Percentiles rank a stretch among this genome's conserved stretches.
phyloP scores from a whole-genome alignment of 23 tunicate species.

The Phallusia fumigata region DNA sequence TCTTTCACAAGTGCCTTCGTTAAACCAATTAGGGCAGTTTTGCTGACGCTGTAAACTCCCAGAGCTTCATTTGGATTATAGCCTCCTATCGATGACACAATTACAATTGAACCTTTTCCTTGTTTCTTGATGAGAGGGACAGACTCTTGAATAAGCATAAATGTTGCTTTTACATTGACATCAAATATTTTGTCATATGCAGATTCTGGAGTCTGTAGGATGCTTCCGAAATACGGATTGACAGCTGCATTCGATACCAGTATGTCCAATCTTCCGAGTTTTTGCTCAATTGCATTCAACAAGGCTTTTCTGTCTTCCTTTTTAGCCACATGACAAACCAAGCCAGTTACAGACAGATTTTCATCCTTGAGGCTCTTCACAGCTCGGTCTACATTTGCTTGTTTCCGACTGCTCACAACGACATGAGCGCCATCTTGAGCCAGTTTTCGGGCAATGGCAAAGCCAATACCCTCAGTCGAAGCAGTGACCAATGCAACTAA shows the following conservation, averaged over 20 bases:
- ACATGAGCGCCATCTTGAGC: conserved; percentile 75
- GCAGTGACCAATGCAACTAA: conserved; percentile 78
- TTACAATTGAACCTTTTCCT: conserved; percentile 28
- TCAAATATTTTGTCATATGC: conserved; percentile 76
- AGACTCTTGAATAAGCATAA: conserved; percentile 56
- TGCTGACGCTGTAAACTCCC: conserved; percentile 55
- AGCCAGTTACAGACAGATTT: conserved; percentile 57
- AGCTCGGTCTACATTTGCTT: conserved; percentile 60
- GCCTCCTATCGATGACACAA: conserved; percentile 64
- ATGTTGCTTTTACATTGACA: conserved; percentile 72
- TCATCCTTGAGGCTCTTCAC: conserved; percentile 33
- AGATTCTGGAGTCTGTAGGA: conserved; percentile 54
- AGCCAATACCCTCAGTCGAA: conserved; percentile 76
- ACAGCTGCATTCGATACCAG: conserved; percentile 74
- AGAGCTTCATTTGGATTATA: conserved; percentile 22
- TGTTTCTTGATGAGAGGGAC: conserved; percentile 33
- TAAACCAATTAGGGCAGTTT: conserved; percentile 58
- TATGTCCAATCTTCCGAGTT: conserved; percentile 48
- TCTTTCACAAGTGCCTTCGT: conserved; percentile 55
- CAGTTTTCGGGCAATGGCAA: conserved; percentile 58
- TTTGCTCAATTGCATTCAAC: conserved; percentile 28
- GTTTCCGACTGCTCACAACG: conserved; percentile 60
- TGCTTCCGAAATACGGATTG: conserved; percentile 61
- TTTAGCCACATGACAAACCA: conserved; percentile 71
- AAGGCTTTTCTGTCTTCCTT: conserved; percentile 32